Base-by-base conservation (phyloP, 2,113 vertebrate genomes). In the Miniopterus natalensis region DNA sequence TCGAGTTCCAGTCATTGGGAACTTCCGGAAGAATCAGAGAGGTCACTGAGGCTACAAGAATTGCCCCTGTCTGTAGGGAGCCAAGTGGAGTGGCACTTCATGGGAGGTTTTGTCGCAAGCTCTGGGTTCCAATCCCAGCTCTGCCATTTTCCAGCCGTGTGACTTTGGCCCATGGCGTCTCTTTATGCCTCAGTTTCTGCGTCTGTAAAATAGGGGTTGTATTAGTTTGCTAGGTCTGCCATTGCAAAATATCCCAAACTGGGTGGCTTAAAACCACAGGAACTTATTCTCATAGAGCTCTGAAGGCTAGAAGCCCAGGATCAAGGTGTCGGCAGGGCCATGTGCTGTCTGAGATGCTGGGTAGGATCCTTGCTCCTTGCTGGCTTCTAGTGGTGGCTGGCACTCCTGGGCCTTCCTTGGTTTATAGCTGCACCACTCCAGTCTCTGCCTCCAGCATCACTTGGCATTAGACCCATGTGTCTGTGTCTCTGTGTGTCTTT, bases 161-260 rank as follows among this genome's bases (percentile, higher is more conserved):
- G 42, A 29, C 73, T 51, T 68, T 45, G 31, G 29, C 21, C 57
- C 25, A 2, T 53, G 57, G 65, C 27, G 36, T 77, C 78, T 66
- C n/a, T 74, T 31, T 75, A 74, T 55, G 17, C 53, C 36, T 95
- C 63, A 31, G 85, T 53, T 63, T 92, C 15, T 51, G 27, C 9
- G 2, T 74, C 59, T 36, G 49, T 78, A 59, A 40, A 14, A 40
- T 74, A 15, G 5, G 59, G 29, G 45, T 10, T n/a, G 10, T 12
- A 27, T 73, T 45, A 0, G 0, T 53, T 77, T 85, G n/a, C 63
- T 27, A 14, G 8, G n/a, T 42, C 63, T 49, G 15, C 55, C 8
- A 2, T 42, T 17, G n/a, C 14, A 61, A n/a, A 78, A 40, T 6
- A 9, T 36, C 87, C 70, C 57, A 29, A 11, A 40, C 47, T 17